Evolutionary conservation across 2,797 vertebrate genomes (phyloP).

Genomic region (Paratrypauchen microcephalus): DNA sequence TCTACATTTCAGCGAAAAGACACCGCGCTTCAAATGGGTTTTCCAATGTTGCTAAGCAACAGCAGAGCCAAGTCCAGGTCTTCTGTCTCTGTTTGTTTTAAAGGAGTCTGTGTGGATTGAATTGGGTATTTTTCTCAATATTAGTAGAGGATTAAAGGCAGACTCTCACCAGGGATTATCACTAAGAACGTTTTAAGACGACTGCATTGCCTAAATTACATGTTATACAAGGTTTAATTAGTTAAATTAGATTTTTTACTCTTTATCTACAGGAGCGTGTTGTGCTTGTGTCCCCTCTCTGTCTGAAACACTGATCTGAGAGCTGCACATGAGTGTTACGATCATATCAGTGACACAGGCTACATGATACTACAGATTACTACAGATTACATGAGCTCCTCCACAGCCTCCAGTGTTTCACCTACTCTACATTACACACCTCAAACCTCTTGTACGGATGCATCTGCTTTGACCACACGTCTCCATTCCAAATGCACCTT

Average conservation of each 20-base stretch:
- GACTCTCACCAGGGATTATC: conserved; percentile 3
- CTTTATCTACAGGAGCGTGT: conserved; percentile 47
- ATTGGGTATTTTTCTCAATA: conserved; percentile 23
- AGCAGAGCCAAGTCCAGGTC: conserved; percentile 51
- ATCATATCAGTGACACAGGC: conserved; percentile 66
- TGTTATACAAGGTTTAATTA: neutral
- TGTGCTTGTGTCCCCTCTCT: conserved; percentile 53
- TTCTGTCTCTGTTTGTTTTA: conserved; percentile 40
- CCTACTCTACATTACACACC: conserved; percentile 33
- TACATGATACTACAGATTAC: conserved; percentile 58
- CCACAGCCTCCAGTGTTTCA: conserved; percentile 39
- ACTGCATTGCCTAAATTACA: neutral
- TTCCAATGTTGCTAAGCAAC: conserved; percentile 72
- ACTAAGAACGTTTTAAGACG: neutral
- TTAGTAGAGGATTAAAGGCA: conserved; percentile 16
- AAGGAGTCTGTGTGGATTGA: conserved; percentile 28
- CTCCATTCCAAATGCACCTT: conserved; percentile 4
- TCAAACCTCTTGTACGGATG: conserved; percentile 5
- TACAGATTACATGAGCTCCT: conserved; percentile 57
- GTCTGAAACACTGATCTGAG: conserved; percentile 64
- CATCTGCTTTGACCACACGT: conserved; percentile 12
- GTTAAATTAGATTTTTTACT: conserved; percentile 11
- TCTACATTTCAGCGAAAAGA: conserved; percentile 47
- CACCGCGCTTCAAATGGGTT: conserved; percentile 42
- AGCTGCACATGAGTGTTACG: conserved; percentile 52